Conservation (phyloP, 2,113 vertebrate genomes). For the Nerophis lumbriciformis region DNA sequence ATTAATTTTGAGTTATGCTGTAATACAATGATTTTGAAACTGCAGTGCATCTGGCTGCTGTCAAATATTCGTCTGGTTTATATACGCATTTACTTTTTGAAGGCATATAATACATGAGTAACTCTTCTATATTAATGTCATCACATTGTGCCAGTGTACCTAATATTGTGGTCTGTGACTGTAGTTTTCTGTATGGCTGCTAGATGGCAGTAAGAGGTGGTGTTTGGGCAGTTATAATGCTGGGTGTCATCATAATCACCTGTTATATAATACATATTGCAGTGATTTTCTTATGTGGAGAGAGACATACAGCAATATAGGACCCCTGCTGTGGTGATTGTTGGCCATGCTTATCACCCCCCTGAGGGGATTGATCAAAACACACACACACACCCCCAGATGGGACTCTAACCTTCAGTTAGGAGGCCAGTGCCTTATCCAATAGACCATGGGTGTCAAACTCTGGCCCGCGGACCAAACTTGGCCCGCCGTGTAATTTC, state of each 20-base stretch:
- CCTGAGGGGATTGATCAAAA: background rate
- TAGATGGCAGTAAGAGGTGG: conserved; percentile 54
- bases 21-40: no score
- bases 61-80: no score
- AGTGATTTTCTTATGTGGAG: background rate
- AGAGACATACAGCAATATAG: no score
- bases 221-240: background rate
- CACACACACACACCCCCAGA: background rate
- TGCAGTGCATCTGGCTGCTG: no score
- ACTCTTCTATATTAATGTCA: background rate
- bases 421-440: background rate
- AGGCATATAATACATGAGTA: background rate
- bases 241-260: background rate
- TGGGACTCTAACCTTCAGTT: background rate
- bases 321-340: background rate
- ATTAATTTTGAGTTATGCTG: no score
- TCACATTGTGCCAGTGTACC: no score
- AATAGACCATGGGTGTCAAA: no score
- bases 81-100: no score
- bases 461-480: no score
- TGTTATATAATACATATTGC: background rate
- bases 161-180: background rate
- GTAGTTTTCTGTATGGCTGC: conserved; percentile 17
- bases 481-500: no score
- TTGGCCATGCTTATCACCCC: background rate